Percentiles rank a stretch among this genome's conserved stretches.
Conservation (phyloP, 1,140 invertebrate species). For the Pteromalus puparum region DNA sequence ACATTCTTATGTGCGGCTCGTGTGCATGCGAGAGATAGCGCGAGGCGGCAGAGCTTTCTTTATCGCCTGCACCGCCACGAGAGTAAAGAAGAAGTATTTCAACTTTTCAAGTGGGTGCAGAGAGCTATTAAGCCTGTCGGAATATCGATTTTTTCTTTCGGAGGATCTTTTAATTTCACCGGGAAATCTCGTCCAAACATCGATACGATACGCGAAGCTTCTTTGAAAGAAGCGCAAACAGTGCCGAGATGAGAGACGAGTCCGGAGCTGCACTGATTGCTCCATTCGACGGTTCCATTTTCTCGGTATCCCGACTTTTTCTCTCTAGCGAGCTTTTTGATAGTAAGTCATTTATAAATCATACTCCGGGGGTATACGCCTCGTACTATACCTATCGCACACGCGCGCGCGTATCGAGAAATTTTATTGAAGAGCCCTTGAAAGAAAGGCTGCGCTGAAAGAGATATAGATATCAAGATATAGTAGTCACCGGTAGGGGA, state of each 20-base stretch:
- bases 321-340: background rate
- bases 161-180: too few species aligned
- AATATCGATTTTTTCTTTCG: background rate
- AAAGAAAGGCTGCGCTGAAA: slow-evolving; percentile 20
- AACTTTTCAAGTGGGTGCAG: background rate
- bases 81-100: background rate
- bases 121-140: background rate
- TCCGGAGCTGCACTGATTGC: too few species aligned
- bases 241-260: background rate
- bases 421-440: slow-evolving; percentile 36
- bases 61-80: background rate
- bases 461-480: background rate
- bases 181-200: too few species aligned
- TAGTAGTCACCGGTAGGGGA: background rate
- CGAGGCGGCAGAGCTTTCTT: background rate
- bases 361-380: background rate
- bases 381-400: too few species aligned
- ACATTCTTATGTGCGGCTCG: background rate
- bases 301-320: slow-evolving; percentile 45
- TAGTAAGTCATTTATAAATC: slow-evolving; percentile 48
- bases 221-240: background rate
- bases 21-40: slow-evolving; percentile 29
- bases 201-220: background rate
- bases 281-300: slow-evolving; percentile 44
- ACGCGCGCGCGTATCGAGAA: background rate